Conservation (phyloP, 1,140 invertebrate genomes). For the Aphaenogaster floridana region DNA sequence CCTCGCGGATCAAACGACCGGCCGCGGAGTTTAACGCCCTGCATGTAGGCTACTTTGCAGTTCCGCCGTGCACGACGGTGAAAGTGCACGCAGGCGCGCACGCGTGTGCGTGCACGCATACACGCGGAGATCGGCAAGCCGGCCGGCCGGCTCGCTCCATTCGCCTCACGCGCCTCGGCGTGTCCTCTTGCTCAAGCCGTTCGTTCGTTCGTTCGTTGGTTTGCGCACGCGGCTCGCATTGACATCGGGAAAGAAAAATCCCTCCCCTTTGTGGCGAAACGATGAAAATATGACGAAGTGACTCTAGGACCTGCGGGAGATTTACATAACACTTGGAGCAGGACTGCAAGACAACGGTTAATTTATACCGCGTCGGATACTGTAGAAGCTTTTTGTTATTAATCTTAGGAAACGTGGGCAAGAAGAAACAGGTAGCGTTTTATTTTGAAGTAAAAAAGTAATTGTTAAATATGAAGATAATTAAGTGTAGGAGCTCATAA, state of each 20-base stretch:
- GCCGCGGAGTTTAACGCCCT: slow-evolving; percentile 72
- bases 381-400: not conserved
- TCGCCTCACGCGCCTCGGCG: slow-evolving; percentile 64
- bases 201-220: slow-evolving; percentile 6
- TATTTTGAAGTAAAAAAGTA: not conserved
- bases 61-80: slow-evolving; percentile 75
- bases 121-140: not conserved
- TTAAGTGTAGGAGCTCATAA: not conserved
- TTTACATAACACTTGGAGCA: slow-evolving; percentile 57
- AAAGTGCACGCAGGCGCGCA: slow-evolving; percentile 75
- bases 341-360: slow-evolving; percentile 10
- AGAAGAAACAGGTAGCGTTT: not conserved
- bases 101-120: slow-evolving; percentile 18
- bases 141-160: slow-evolving; percentile 24
- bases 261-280: slow-evolving; percentile 15
- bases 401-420: not conserved
- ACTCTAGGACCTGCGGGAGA: slow-evolving; percentile 13
- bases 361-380: slow-evolving; percentile 23
- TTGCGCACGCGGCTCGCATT: slow-evolving; percentile 21
- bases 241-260: slow-evolving; percentile 41
- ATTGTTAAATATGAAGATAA: not conserved
- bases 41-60: slow-evolving; percentile 77
- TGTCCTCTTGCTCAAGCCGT: slow-evolving; percentile 30
- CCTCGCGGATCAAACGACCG: slow-evolving; percentile 67
- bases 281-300: slow-evolving; percentile 15